phyloP scores from a whole-genome alignment of 2,113 vertebrate genomes.

The Oreocharis arfaki region DNA sequence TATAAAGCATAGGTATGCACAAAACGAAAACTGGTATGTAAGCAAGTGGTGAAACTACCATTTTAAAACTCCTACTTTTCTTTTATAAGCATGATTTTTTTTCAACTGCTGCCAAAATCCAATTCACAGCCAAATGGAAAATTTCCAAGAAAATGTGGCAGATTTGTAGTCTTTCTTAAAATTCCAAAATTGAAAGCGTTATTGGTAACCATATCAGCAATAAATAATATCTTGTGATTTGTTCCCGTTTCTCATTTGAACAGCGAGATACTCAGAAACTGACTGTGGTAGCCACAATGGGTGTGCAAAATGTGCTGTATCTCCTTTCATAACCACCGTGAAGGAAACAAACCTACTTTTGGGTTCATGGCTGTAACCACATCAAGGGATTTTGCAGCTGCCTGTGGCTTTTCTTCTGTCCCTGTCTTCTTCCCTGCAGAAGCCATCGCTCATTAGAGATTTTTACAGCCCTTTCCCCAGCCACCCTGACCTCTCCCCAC shows the following conservation, averaged over 20 bases:
- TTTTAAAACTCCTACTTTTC: not conserved
- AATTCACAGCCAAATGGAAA: not conserved
- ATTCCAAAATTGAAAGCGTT: not conserved
- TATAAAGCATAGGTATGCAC: not conserved
- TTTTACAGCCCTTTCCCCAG: not conserved
- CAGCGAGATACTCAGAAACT: not conserved
- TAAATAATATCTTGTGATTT: not conserved
- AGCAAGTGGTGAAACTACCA: not conserved
- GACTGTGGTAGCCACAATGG: not conserved
- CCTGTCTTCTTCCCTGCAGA: not conserved
- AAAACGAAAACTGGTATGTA: not conserved
- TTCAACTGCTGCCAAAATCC: not conserved
- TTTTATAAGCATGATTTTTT: not conserved
- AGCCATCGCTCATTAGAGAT: not conserved
- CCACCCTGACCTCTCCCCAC: not conserved
- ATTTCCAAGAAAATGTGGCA: not conserved
- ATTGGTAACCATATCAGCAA: not conserved
- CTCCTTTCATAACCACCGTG: not conserved
- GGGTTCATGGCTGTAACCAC: not conserved
- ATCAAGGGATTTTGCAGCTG: not conserved
- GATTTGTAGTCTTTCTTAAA: not conserved
- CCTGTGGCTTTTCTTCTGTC: not conserved
- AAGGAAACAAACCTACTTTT: not conserved
- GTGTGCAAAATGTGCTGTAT: not conserved
- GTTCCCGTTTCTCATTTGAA: not conserved